Base-by-base conservation (phyloP, 2,797 vertebrate species). In the Mus caroli region DNA sequence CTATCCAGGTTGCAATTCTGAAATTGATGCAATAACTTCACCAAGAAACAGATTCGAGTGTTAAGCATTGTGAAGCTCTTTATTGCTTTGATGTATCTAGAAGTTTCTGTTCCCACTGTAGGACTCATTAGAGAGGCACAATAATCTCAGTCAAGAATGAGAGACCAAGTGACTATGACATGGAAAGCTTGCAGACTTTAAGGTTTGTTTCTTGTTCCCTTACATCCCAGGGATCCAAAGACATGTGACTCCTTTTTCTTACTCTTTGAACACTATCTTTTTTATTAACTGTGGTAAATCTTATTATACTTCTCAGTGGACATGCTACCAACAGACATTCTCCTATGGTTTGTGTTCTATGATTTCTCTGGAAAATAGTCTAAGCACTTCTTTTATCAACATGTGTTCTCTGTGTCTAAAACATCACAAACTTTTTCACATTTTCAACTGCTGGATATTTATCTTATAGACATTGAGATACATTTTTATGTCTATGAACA, bases 301-400 rank as follows among this genome's bases (percentile, higher is more conserved):
- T 76, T 26, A 78, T 50, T 24, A 20, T 88, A 13, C 37, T 83
- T 6, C 34, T 34, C 13, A 79, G 43, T 62, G 40, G 43, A 1
- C 0, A 31, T 3, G 7, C 50, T 37, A 13, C 10, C 40, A 11
- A 37, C 2, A 67, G 43, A 80, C 46, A 69, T 37, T 91, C 34
- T 52, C 34, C 14, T 22, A 0, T 34, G 2, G 4, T 52, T 0
- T 3, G 34, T 82, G 6, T 54, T 62, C 31, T 69, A 1, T 76
- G 26, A n/a, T 71, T 17, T 88, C 31, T 71, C 17, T 31, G 20
- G 28, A 31, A 1, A 22, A 15, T 79, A 60, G 22, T 67, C 3
- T 6, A 78, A 67, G 67, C 1, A 60, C 20, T 75, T 78, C 24
- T 28, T 22, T 3, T 5, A 17, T 46, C 3, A 24, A 88, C 3